Conservation (phyloP, 2,888 invertebrate genomes). For the Thalpophila matura region DNA sequence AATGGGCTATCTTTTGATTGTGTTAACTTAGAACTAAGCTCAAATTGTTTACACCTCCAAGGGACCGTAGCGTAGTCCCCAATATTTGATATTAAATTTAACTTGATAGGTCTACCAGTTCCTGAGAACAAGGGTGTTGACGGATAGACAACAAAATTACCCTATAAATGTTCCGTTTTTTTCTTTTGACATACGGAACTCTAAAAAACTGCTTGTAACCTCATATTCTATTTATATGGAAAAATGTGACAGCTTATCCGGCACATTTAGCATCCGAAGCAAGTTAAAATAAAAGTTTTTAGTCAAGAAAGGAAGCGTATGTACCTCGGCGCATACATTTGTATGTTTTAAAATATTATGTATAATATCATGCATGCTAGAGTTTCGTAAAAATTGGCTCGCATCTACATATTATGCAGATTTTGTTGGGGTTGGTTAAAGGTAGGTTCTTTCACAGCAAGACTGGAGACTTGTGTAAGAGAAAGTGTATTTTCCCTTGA, state of each 20-base stretch:
- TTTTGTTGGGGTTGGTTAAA: conserved; percentile 66
- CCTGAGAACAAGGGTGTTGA: too few relatives aligned
- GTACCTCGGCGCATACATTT: conserved; percentile 66
- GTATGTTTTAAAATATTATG: conserved; percentile 66
- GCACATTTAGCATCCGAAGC: conserved; percentile 54
- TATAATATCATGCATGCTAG: conserved; percentile 60
- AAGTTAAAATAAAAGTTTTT: conserved; percentile 50
- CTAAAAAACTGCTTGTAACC: conserved; percentile 1
- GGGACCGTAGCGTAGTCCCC: too few relatives aligned
- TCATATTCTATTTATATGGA: conserved; percentile 35
- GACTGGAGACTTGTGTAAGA: neutral
- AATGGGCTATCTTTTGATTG: too few relatives aligned
- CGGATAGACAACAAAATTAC: too few relatives aligned
- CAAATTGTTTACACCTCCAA: too few relatives aligned
- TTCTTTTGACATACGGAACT: too few relatives aligned
- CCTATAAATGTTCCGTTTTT: too few relatives aligned
- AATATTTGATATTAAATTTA: too few relatives aligned
- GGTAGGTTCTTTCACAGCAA: conserved; percentile 32
- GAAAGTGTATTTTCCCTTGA: neutral
- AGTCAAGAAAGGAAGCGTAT: conserved; percentile 52
- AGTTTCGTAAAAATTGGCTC: conserved; percentile 71
- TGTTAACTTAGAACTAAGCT: too few relatives aligned
- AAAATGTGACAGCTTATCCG: conserved; percentile 57
- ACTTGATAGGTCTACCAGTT: too few relatives aligned
- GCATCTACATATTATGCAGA: conserved; percentile 83